phyloP scores from a whole-genome alignment of 2,888 invertebrate genomes.

The Limulus polyphemus region DNA sequence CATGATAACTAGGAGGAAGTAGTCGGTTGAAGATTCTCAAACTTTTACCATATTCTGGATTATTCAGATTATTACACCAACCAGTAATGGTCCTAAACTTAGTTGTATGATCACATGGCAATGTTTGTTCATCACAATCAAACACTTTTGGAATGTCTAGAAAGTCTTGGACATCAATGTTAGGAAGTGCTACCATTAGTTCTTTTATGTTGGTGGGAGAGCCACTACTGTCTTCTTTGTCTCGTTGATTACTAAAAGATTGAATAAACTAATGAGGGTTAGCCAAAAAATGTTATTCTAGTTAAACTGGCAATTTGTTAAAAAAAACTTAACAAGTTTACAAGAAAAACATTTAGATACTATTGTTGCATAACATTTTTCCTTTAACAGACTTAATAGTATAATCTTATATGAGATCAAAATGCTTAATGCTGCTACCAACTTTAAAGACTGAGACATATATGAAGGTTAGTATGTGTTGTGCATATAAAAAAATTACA shows the following conservation, averaged over 20 bases:
- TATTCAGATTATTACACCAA: slow-evolving; percentile 73
- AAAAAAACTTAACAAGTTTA: no score
- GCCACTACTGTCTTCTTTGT: slow-evolving; percentile 7
- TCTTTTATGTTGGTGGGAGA: slow-evolving; percentile 34
- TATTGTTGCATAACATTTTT: no score
- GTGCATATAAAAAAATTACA: no score
- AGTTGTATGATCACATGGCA: slow-evolving; percentile 51
- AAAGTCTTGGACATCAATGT: slow-evolving; percentile 38
- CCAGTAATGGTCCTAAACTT: slow-evolving; percentile 57
- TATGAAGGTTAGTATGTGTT: no score
- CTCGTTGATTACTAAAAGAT: slow-evolving; percentile 15
- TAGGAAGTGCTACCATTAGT: slow-evolving; percentile 38
- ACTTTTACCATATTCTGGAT: slow-evolving; percentile 70
- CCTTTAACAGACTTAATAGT: no score
- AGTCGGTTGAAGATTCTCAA: slow-evolving; percentile 72
- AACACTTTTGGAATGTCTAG: slow-evolving; percentile 38
- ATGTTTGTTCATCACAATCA: slow-evolving; percentile 47
- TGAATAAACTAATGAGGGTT: background rate
- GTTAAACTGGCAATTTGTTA: no score
- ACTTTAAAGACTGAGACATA: no score
- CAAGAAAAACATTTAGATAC: no score
- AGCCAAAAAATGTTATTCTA: no score
- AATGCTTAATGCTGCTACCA: no score
- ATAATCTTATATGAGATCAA: no score
- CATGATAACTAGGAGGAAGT: slow-evolving; percentile 73